These are phyloP conservation scores for Myiozetetes cayanensis DNA, from an alignment of 2,113 vertebrate species.

Conservation along the genomic window DNA sequence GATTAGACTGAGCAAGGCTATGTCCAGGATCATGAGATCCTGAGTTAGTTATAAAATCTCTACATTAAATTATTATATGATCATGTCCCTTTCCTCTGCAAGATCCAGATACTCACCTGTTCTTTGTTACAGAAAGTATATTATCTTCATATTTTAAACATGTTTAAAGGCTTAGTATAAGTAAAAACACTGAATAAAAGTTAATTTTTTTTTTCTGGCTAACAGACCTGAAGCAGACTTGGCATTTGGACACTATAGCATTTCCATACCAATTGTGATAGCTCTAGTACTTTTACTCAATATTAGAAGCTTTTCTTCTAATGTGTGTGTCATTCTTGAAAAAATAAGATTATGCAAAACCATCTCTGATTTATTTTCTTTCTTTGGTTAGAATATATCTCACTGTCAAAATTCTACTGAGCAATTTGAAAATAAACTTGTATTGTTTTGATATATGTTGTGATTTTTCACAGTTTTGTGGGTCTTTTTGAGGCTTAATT, in stretches of 20 bases:
- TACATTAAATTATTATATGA: background rate
- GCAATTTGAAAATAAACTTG: background rate
- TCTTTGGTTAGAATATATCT: background rate
- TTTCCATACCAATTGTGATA: background rate
- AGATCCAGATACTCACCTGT: background rate
- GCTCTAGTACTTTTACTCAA: background rate
- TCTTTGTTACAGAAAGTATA: background rate
- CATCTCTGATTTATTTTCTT: background rate
- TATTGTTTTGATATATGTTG: background rate
- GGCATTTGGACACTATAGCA: background rate
- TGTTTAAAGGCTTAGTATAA: background rate
- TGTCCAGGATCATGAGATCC: background rate
- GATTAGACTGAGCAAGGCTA: background rate
- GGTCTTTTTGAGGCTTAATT: background rate
- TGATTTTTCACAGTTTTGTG: background rate
- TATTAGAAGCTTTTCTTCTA: background rate
- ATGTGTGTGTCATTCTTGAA: background rate
- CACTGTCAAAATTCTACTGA: background rate
- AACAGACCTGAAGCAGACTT: background rate
- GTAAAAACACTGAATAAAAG: background rate
- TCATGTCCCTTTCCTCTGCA: background rate
- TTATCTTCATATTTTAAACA: background rate
- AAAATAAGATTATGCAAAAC: background rate
- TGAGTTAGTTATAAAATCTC: background rate
- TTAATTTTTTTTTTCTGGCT: background rate